These are phyloP conservation scores for Sebastes goodei DNA, from an alignment of 2,797 vertebrate species.

Conservation along the genomic window DNA sequence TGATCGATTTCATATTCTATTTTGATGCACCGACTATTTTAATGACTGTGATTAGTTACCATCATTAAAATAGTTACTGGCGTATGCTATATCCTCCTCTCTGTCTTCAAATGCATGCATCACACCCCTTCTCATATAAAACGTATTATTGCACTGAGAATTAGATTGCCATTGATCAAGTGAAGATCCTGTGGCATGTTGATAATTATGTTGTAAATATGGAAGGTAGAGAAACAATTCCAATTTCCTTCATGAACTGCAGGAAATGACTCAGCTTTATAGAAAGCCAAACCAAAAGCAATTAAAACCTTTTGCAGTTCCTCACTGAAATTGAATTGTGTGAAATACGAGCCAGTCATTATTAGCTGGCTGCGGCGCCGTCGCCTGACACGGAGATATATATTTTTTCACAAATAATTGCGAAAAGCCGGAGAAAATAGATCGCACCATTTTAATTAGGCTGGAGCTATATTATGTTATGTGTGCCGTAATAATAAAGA, in stretches of 20 bases:
- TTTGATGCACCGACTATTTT: background rate
- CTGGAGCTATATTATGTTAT: constrained; percentile 26
- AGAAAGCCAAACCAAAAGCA: constrained; percentile 66
- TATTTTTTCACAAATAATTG: constrained; percentile 51
- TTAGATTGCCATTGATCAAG: constrained; percentile 16
- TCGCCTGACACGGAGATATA: constrained; percentile 35
- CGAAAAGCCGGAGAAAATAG: constrained; percentile 46
- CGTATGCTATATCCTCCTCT: too few species aligned
- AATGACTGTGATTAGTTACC: background rate
- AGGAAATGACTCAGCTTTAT: constrained; percentile 61
- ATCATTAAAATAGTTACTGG: background rate
- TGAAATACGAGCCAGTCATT: constrained; percentile 67
- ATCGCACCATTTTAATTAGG: constrained; percentile 60
- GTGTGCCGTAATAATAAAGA: constrained; percentile 37
- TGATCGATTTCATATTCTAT: background rate
- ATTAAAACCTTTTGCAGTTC: constrained; percentile 68
- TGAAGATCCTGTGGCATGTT: background rate
- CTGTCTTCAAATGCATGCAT: background rate
- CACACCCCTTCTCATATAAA: background rate
- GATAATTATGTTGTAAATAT: constrained; percentile 54
- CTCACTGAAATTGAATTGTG: constrained; percentile 66
- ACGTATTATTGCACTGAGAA: background rate
- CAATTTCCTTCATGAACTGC: constrained; percentile 29
- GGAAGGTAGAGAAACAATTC: constrained; percentile 16
- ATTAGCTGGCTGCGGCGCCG: constrained; percentile 47